These are phyloP conservation scores for Etheostoma nigrum DNA, from an alignment of 2,797 vertebrate species.

Conservation along the genomic window DNA sequence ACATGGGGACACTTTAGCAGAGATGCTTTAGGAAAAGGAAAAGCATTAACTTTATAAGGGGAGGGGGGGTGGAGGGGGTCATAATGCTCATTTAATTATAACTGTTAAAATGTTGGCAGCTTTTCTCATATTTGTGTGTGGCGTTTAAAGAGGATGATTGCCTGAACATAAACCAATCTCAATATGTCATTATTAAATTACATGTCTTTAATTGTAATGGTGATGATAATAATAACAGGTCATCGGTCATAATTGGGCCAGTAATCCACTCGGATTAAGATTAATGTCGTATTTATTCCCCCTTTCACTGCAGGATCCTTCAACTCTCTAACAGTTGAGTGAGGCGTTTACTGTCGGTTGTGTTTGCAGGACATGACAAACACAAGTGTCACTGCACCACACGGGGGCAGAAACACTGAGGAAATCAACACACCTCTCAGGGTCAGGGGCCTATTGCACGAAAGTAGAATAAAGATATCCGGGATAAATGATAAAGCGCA, in stretches of 20 bases:
- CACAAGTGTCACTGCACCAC: constrained; percentile 71
- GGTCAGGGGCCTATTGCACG: too few species aligned
- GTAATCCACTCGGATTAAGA: not conserved
- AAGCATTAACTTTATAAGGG: constrained; percentile 34
- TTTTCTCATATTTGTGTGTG: constrained; percentile 1
- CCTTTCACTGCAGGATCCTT: constrained; percentile 1
- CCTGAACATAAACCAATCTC: not conserved
- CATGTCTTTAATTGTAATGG: not conserved
- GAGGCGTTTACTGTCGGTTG: constrained; percentile 14
- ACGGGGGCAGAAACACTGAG: constrained; percentile 83
- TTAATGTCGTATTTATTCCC: not conserved
- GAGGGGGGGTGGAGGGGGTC: too few species aligned
- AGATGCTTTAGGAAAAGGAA: constrained; percentile 12
- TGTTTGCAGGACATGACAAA: constrained; percentile 30
- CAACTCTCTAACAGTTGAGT: not conserved
- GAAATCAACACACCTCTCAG: constrained; percentile 55
- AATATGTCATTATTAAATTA: not conserved
- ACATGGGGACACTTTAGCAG: constrained; percentile 33
- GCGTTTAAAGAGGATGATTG: not conserved
- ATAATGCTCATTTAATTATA: not conserved
- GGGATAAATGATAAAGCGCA: too few species aligned
- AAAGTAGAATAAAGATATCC: too few species aligned
- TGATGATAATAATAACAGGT: not conserved
- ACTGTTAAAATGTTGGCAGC: constrained; percentile 23
- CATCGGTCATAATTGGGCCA: not conserved